phyloP scores from a whole-genome alignment of 2,888 invertebrate genomes.

The Lasiommata megera region DNA sequence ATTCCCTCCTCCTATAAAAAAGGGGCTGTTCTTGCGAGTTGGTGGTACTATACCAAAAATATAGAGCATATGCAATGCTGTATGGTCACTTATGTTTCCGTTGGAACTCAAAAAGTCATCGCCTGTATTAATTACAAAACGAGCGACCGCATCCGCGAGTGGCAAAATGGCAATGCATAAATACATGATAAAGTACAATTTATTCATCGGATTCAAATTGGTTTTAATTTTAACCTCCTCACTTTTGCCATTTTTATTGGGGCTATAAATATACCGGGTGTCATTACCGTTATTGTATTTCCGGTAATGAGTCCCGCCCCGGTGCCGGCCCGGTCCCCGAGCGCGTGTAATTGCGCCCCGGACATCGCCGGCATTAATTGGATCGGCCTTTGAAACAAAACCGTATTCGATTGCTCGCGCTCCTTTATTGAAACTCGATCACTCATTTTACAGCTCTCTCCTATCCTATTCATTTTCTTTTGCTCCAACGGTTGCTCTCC shows the following conservation, averaged over 20 bases:
- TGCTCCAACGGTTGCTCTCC: neutral
- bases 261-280: constrained; percentile 29
- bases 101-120: neutral
- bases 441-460: constrained; percentile 31
- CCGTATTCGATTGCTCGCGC: constrained; percentile 29
- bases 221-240: constrained; percentile 28
- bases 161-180: constrained; percentile 26
- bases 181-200: constrained; percentile 26
- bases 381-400: constrained; percentile 47
- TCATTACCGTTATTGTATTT: constrained; percentile 33
- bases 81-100: neutral
- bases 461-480: neutral
- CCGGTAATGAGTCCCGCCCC: constrained; percentile 36
- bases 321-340: constrained; percentile 41
- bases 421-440: constrained; percentile 43
- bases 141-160: neutral
- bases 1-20: too few relatives aligned
- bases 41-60: too few relatives aligned
- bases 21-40: too few relatives aligned
- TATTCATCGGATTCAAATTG: constrained; percentile 30
- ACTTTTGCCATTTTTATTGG: constrained; percentile 31
- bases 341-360: constrained; percentile 49
- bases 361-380: constrained; percentile 59
- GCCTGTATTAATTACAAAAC: constrained; percentile 7
- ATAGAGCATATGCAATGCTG: neutral